These are phyloP conservation scores for Tursiops truncatus DNA, from an alignment of 2,113 vertebrate genomes.

Conservation along the genomic window DNA sequence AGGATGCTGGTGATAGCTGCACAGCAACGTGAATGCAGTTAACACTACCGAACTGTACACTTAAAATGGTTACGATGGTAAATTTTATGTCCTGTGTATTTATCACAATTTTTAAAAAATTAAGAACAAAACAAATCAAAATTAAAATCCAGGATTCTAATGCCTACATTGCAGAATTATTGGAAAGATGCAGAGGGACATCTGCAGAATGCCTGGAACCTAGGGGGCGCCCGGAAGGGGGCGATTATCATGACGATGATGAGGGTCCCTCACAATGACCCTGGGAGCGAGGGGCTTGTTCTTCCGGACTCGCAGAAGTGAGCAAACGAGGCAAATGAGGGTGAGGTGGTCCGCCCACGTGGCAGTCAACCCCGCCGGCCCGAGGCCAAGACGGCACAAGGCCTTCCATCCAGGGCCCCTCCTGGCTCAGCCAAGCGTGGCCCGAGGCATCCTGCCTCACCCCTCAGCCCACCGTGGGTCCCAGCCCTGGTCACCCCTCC, in stretches of 20 bases:
- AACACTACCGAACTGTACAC: not conserved
- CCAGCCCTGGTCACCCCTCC: rapidly evolving
- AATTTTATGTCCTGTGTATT: not conserved
- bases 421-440: rapidly evolving
- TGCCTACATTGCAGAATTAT: not conserved
- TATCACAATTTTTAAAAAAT: not conserved
- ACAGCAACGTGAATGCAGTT: not conserved
- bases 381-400: rapidly evolving
- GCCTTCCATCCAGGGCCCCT: rapidly evolving
- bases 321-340: rapidly evolving
- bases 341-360: not conserved
- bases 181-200: too few species aligned
- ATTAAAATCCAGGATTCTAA: not conserved
- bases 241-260: rapidly evolving
- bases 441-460: rapidly evolving
- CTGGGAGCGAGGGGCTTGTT: not conserved
- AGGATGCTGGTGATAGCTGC: rapidly evolving
- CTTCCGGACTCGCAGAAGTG: rapidly evolving
- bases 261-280: rapidly evolving
- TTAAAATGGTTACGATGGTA: not conserved
- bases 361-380: rapidly evolving
- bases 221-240: rapidly evolving
- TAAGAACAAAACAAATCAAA: not conserved
- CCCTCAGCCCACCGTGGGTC: rapidly evolving
- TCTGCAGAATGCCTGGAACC: rapidly evolving